phyloP scores from a whole-genome alignment of 2,888 invertebrate species.

The Drosophila robusta region DNA sequence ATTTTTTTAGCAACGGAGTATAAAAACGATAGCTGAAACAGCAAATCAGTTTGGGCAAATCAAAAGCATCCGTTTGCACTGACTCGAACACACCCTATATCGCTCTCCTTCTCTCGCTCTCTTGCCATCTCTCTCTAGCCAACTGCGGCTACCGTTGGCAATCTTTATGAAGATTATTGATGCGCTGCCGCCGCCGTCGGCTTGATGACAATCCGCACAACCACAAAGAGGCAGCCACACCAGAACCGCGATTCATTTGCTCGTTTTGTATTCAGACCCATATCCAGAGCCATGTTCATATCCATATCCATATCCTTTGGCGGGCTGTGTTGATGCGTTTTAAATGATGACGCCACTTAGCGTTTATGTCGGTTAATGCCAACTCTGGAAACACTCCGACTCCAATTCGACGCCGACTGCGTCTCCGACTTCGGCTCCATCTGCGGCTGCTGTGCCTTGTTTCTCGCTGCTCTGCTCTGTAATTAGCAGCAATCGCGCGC shows the following conservation, averaged over 20 bases:
- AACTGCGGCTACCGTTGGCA: slow-evolving; percentile 64
- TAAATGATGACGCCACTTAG: slow-evolving; percentile 85
- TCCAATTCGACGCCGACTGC: neutral
- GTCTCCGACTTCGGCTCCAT: slow-evolving; percentile 6
- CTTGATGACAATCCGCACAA: slow-evolving; percentile 76
- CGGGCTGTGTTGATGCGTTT: slow-evolving; percentile 80
- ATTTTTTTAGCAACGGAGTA: slow-evolving; percentile 8
- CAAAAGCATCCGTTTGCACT: slow-evolving; percentile 11
- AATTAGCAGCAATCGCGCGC: slow-evolving; percentile 76
- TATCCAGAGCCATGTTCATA: slow-evolving; percentile 31
- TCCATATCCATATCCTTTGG: slow-evolving; percentile 63
- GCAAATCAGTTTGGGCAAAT: slow-evolving; percentile 8
- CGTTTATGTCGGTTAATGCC: slow-evolving; percentile 81
- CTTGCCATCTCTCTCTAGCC: neutral
- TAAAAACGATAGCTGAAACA: neutral
- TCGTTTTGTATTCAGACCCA: neutral
- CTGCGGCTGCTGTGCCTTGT: slow-evolving; percentile 13
- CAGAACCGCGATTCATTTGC: slow-evolving; percentile 11
- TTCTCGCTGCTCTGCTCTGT: slow-evolving; percentile 53
- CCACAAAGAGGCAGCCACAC: neutral
- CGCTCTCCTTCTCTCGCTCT: neutral
- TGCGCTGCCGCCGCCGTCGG: slow-evolving; percentile 66
- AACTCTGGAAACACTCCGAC: slow-evolving; percentile 34
- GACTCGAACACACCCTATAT: neutral
- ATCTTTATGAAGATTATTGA: slow-evolving; percentile 81